phyloP scores from a whole-genome alignment of 1,140 invertebrate species.

The Oppia nitens region DNA sequence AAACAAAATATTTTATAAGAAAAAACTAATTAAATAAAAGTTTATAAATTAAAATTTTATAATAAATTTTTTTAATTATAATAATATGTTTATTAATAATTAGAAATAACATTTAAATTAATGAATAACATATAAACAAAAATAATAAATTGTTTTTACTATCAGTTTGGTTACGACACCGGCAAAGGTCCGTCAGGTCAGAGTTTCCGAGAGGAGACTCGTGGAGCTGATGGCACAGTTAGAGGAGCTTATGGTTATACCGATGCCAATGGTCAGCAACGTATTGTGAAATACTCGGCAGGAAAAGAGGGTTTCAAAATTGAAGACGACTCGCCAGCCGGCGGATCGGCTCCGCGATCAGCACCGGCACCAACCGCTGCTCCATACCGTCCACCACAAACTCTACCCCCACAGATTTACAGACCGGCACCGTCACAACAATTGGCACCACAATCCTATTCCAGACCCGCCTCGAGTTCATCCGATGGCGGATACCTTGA shows the following conservation, averaged over 20 bases:
- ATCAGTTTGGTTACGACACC: conserved; percentile 24
- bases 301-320: conserved; percentile 45
- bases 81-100: too few species aligned
- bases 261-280: conserved; percentile 33
- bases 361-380: conserved; percentile 14
- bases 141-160: neutral
- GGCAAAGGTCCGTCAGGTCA: conserved; percentile 22
- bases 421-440: too few species aligned
- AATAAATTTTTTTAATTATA: too few species aligned
- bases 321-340: conserved; percentile 26
- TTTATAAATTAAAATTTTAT: too few species aligned
- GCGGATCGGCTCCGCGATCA: conserved; percentile 6
- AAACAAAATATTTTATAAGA: too few species aligned
- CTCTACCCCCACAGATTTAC: too few species aligned
- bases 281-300: conserved; percentile 43
- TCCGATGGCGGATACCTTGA: too few species aligned
- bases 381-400: neutral
- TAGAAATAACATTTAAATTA: too few species aligned
- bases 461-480: too few species aligned
- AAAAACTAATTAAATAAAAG: too few species aligned
- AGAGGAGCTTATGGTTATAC: conserved; percentile 43
- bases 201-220: conserved; percentile 23
- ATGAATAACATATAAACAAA: neutral
- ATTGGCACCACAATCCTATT: neutral
- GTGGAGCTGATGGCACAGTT: conserved; percentile 25